Conservation (phyloP, 2,888 invertebrate genomes). For the Smittia aterrima region DNA sequence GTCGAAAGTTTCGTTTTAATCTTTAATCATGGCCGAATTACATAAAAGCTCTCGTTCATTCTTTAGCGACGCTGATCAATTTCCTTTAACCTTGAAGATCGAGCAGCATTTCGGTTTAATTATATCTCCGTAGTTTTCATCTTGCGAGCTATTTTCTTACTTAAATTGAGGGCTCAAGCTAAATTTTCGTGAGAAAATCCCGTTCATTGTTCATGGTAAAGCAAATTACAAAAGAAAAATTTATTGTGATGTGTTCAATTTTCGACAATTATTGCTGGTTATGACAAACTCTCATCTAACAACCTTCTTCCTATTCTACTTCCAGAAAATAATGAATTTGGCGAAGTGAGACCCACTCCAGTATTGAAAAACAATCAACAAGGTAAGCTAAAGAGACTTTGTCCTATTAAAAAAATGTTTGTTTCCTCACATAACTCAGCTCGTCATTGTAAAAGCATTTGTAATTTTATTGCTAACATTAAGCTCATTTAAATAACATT, state of each 20-base stretch:
- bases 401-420: neutral
- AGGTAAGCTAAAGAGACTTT: constrained; percentile 19
- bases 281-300: neutral
- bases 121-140: too few relatives aligned
- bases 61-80: too few relatives aligned
- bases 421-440: neutral
- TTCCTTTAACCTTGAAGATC: too few relatives aligned
- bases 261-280: neutral
- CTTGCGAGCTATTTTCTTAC: neutral
- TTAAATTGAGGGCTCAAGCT: neutral
- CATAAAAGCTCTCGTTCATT: too few relatives aligned
- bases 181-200: neutral
- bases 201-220: too few relatives aligned
- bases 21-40: too few relatives aligned
- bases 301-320: neutral
- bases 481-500: neutral
- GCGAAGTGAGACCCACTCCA: constrained; percentile 41
- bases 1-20: too few relatives aligned
- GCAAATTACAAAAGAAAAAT: neutral
- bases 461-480: neutral
- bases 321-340: constrained; percentile 40
- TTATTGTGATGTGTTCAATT: neutral
- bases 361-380: constrained; percentile 38
- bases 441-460: neutral
- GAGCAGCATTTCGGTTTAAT: too few relatives aligned